Evolutionary conservation across 2,113 vertebrate genomes (phyloP).

Genomic region (Carassius auratus): DNA sequence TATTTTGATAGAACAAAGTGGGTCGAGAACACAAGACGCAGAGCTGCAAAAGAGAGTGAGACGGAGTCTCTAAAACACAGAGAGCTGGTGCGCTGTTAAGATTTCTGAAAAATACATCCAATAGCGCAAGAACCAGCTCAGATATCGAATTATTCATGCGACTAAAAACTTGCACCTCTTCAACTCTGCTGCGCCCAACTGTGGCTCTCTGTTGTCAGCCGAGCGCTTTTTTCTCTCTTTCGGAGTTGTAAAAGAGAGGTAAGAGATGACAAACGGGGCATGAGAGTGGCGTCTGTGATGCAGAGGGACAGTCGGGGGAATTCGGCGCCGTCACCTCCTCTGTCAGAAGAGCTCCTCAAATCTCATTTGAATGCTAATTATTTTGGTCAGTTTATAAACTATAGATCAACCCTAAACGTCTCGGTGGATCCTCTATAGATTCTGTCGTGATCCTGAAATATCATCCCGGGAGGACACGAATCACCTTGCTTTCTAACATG

Average conservation of each 20-base stretch:
- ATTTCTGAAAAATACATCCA: slow-evolving; percentile 29
- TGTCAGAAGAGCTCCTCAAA: slow-evolving; percentile 63
- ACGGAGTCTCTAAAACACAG: neutral
- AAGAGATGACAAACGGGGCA: slow-evolving; percentile 38
- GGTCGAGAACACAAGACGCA: slow-evolving; percentile 7
- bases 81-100: neutral
- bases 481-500: slow-evolving; percentile 78
- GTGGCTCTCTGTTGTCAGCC: slow-evolving; percentile 9
- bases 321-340: slow-evolving; percentile 50
- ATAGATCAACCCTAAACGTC: slow-evolving; percentile 66
- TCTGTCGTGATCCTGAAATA: slow-evolving; percentile 38
- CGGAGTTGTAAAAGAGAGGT: slow-evolving; percentile 33
- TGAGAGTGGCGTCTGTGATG: slow-evolving; percentile 39
- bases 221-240: slow-evolving; percentile 21
- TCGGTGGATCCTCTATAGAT: slow-evolving; percentile 57
- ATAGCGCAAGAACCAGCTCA: neutral
- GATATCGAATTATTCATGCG: slow-evolving; percentile 46
- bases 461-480: slow-evolving; percentile 67
- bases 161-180: slow-evolving; percentile 49
- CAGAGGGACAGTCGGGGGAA: slow-evolving; percentile 46
- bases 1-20: slow-evolving; percentile 32
- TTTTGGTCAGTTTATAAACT: slow-evolving; percentile 72
- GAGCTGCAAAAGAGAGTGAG: neutral
- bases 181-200: slow-evolving; percentile 33
- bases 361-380: slow-evolving; percentile 69